Percentiles rank a stretch among this genome's conserved stretches.
phyloP scores from a whole-genome alignment of 64 coral and sea anemone species.

The Porites lutea region DNA sequence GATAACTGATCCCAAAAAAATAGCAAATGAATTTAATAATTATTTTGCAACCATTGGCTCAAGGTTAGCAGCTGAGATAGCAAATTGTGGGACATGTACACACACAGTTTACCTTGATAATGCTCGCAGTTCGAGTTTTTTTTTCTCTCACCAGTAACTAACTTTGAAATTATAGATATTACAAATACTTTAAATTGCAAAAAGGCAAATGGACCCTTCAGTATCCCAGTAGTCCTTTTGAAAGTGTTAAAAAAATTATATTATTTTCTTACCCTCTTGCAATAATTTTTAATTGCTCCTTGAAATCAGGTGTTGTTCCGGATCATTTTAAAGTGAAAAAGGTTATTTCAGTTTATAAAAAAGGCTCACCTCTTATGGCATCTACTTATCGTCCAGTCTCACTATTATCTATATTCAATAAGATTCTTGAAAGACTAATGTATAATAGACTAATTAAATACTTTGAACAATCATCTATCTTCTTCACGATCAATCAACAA shows the following conservation, averaged over 20 bases:
- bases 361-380: slow-evolving; percentile 1
- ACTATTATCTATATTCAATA: slow-evolving; percentile 26
- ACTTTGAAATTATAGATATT: not conserved
- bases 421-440: not conserved
- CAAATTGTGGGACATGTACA: not conserved
- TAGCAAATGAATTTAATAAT: not conserved
- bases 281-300: slow-evolving; percentile 35
- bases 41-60: not conserved
- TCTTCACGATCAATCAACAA: too few relatives aligned
- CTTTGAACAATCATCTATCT: too few relatives aligned
- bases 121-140: not conserved
- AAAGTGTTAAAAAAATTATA: too few relatives aligned
- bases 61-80: not conserved
- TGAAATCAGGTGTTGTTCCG: slow-evolving; percentile 32
- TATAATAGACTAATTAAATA: too few relatives aligned
- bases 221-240: slow-evolving; percentile 30
- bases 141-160: not conserved
- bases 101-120: not conserved
- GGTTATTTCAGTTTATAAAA: slow-evolving; percentile 25
- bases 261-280: not conserved
- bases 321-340: slow-evolving; percentile 44
- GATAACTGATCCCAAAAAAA: not conserved
- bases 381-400: slow-evolving; percentile 29
- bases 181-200: not conserved
- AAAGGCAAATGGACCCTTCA: slow-evolving; percentile 55